A percentile compares a stretch with the other conserved stretches of the same genome.
Conservation (phyloP, 2,113 vertebrate genomes). For the Planiliza haematocheilus region DNA sequence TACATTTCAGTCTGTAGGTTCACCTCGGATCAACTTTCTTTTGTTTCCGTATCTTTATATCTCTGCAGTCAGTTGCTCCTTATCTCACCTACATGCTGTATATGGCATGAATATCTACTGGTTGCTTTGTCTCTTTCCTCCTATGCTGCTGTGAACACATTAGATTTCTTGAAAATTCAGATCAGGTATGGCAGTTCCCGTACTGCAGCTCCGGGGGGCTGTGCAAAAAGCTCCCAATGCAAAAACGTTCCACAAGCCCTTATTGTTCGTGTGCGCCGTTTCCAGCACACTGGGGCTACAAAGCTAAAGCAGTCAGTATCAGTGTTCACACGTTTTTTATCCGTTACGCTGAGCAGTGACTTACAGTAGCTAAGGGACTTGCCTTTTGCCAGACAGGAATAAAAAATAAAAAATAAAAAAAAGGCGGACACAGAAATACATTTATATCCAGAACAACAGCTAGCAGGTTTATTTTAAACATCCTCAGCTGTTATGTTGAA, state of each 20-base stretch:
- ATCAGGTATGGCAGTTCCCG: not conserved
- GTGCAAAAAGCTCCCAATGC: no score
- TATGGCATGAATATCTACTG: slow-evolving; percentile 7
- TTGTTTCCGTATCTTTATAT: slow-evolving; percentile 36
- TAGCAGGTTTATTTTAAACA: slow-evolving; percentile 29
- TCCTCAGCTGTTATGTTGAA: slow-evolving; percentile 28
- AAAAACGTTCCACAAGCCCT: slow-evolving; percentile 22
- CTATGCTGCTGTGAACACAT: slow-evolving; percentile 9
- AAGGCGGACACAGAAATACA: slow-evolving; percentile 58
- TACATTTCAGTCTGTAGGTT: not conserved
- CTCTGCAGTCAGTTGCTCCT: slow-evolving; percentile 16
- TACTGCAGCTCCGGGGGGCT: not conserved
- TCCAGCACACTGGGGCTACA: slow-evolving; percentile 32
- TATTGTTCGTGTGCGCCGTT: slow-evolving; percentile 10
- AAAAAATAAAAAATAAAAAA: slow-evolving; percentile 52
- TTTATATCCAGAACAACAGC: slow-evolving; percentile 44
- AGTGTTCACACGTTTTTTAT: slow-evolving; percentile 48
- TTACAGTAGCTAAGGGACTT: slow-evolving; percentile 62
- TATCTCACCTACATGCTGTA: slow-evolving; percentile 19
- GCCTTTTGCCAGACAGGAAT: slow-evolving; percentile 56
- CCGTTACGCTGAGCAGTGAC: slow-evolving; percentile 43
- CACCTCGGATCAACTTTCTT: slow-evolving; percentile 16
- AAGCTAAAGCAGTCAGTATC: slow-evolving; percentile 53
- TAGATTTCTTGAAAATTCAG: slow-evolving; percentile 10
- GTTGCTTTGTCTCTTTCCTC: slow-evolving; percentile 20